Evolutionary conservation across 2,113 vertebrate species (phyloP).

Genomic region (Otus sunia): DNA sequence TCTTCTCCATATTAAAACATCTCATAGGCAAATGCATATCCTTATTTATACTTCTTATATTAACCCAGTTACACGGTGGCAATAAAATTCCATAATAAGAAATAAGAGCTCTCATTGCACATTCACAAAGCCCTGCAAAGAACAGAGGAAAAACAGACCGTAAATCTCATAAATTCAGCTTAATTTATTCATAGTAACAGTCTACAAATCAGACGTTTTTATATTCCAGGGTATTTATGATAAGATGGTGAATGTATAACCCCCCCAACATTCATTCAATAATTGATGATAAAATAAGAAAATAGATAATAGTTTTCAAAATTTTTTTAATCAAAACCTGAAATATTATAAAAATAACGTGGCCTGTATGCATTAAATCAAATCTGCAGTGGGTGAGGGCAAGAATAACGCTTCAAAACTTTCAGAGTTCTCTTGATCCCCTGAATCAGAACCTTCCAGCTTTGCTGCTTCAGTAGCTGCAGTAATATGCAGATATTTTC

Average conservation of each 20-base stretch:
- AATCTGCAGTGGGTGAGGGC: neutral
- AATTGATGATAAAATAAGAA: slow-evolving; percentile 37
- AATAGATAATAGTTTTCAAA: neutral
- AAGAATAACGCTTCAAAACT: neutral
- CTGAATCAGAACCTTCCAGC: neutral
- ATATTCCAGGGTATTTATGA: slow-evolving; percentile 18
- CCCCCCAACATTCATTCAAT: neutral
- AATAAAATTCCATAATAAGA: slow-evolving; percentile 38
- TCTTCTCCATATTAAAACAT: slow-evolving; percentile 17
- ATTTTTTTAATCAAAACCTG: neutral
- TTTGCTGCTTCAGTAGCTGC: neutral
- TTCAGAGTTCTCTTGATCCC: neutral
- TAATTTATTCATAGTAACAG: slow-evolving; percentile 54
- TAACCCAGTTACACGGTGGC: slow-evolving; percentile 5
- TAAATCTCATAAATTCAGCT: slow-evolving; percentile 48
- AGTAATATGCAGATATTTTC: neutral
- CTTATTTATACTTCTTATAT: slow-evolving; percentile 47
- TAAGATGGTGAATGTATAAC: neutral
- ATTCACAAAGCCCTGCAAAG: slow-evolving; percentile 38
- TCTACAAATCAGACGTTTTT: slow-evolving; percentile 25
- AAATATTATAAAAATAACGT: neutral
- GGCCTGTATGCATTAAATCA: neutral
- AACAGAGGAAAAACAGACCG: neutral
- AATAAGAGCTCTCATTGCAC: slow-evolving; percentile 31
- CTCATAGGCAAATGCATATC: slow-evolving; percentile 1